Conservation (phyloP, 2,888 invertebrate species). For the Philonicus albiceps region DNA sequence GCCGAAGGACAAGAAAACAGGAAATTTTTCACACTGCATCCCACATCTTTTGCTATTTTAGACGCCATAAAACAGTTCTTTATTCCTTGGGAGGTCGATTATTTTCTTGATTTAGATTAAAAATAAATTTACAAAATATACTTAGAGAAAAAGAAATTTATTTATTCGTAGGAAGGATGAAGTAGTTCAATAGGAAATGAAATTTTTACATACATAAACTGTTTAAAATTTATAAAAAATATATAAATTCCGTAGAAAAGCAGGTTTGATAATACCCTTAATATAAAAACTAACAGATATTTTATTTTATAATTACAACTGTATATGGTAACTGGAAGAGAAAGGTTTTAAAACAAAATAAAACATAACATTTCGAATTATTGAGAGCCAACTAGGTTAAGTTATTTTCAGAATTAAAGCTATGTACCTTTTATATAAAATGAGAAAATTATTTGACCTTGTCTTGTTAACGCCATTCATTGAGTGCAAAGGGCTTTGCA, state of each 20-base stretch:
- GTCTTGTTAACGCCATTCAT: background rate
- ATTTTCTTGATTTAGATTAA: background rate
- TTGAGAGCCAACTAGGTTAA: background rate
- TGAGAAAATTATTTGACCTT: background rate
- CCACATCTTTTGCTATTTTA: background rate
- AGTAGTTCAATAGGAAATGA: background rate
- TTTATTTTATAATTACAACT: background rate
- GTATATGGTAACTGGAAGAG: background rate
- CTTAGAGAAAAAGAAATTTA: background rate
- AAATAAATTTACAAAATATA: background rate
- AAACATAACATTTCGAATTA: background rate
- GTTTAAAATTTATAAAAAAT: no score
- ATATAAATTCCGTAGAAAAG: no score
- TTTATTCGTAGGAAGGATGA: background rate
- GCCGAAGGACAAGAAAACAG: background rate
- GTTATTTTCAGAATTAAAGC: background rate
- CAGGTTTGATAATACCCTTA: no score
- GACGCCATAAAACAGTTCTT: background rate
- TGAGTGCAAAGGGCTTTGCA: background rate
- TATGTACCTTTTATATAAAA: background rate
- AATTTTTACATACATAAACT: background rate
- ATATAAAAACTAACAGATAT: no score
- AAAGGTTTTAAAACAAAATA: background rate
- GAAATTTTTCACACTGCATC: background rate
- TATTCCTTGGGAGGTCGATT: background rate